Evolutionary conservation across 2,113 vertebrate species (phyloP).

Genomic region (Corythaeola cristata): DNA sequence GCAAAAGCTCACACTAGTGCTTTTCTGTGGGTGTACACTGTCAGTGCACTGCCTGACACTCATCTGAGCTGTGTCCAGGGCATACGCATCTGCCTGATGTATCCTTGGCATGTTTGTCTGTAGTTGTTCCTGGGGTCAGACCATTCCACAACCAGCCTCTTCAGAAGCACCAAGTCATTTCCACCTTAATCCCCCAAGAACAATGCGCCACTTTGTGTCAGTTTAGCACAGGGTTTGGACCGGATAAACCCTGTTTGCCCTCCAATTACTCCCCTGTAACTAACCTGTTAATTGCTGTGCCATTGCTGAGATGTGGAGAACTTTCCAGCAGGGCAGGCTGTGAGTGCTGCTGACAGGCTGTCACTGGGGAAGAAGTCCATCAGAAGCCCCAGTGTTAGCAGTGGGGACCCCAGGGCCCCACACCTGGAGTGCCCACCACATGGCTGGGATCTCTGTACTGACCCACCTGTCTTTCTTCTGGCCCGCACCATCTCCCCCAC

Average conservation of each 20-base stretch:
- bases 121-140: not conserved
- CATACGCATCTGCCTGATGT: not conserved
- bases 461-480: not conserved
- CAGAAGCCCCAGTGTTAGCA: not conserved
- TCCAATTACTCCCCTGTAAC: not conserved
- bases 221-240: not conserved
- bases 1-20: not conserved
- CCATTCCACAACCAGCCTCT: not conserved
- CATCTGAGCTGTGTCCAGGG: not conserved
- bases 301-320: not conserved
- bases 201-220: fast-evolving
- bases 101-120: not conserved
- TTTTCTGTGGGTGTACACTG: not conserved
- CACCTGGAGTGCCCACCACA: fast-evolving
- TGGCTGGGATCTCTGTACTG: not conserved
- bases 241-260: not conserved
- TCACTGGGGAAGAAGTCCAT: not conserved
- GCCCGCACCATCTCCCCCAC: fast-evolving
- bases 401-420: not conserved
- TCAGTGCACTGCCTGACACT: not conserved
- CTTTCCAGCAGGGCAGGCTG: not conserved
- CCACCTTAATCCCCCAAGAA: not conserved
- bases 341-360: not conserved
- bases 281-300: not conserved
- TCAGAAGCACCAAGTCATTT: not conserved